Conservation (phyloP, 2,888 invertebrate genomes). For the Serripes groenlandicus region DNA sequence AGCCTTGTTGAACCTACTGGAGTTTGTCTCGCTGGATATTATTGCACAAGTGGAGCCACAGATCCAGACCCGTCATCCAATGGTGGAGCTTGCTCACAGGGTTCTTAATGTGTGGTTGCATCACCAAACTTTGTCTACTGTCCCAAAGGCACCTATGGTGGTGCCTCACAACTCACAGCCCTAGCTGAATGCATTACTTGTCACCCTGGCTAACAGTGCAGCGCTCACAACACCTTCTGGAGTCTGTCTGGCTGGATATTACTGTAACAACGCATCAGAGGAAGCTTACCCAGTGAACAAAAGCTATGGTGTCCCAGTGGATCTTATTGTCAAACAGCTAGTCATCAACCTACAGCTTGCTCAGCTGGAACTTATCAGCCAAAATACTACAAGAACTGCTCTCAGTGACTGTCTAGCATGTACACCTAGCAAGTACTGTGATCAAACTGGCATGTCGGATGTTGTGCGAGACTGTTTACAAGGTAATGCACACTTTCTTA, state of each 20-base stretch:
- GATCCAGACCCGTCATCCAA: constrained; percentile 73
- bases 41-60: constrained; percentile 79
- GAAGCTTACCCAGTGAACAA: constrained; percentile 80
- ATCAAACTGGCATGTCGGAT: constrained; percentile 75
- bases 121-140: constrained; percentile 77
- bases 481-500: too few relatives aligned
- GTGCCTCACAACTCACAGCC: constrained; percentile 77
- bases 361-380: constrained; percentile 84
- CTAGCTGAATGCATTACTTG: constrained; percentile 82
- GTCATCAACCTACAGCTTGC: constrained; percentile 81
- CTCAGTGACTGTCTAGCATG: constrained; percentile 79
- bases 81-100: constrained; percentile 82
- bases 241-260: constrained; percentile 82
- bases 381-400: constrained; percentile 71
- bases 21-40: constrained; percentile 81
- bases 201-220: constrained; percentile 82
- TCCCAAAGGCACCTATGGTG: constrained; percentile 84
- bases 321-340: constrained; percentile 80
- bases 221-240: constrained; percentile 79
- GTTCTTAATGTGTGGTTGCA: constrained; percentile 82
- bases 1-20: constrained; percentile 83
- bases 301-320: constrained; percentile 83
- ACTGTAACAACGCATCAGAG: constrained; percentile 82
- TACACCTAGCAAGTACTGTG: constrained; percentile 83
- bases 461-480: constrained; percentile 80